A percentile compares a stretch with the other conserved stretches of the same genome.
phyloP scores from a whole-genome alignment of 2,797 vertebrate species.

The Phataginus tricuspis region DNA sequence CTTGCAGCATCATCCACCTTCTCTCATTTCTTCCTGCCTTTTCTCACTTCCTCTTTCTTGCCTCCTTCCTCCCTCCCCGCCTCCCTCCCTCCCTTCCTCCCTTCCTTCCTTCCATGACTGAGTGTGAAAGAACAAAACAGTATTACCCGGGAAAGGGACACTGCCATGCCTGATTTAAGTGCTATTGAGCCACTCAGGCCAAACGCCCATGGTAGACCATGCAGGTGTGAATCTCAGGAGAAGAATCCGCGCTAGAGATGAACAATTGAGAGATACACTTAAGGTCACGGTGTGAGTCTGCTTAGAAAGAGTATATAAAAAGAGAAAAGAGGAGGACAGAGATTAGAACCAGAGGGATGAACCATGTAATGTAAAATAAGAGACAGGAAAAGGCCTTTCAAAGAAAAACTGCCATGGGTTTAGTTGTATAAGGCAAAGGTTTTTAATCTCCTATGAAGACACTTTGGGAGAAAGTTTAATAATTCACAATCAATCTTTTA shows the following conservation, averaged over 20 bases:
- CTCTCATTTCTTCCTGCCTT: not conserved
- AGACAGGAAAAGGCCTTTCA: not conserved
- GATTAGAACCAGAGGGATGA: not conserved
- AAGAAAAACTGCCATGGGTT: not conserved
- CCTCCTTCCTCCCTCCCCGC: no score
- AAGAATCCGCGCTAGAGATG: not conserved
- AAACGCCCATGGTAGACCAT: not conserved
- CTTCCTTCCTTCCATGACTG: not conserved
- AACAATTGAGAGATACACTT: not conserved
- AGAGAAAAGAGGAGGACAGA: not conserved
- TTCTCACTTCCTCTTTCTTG: no score
- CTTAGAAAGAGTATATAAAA: not conserved
- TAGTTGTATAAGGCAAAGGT: not conserved
- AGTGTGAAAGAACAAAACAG: conserved; percentile 13
- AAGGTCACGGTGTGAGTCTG: not conserved
- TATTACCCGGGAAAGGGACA: not conserved
- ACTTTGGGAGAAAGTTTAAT: conserved; percentile 38
- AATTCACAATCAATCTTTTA: not conserved
- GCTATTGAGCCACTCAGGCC: not conserved
- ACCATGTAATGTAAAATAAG: not conserved
- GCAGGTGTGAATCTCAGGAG: not conserved
- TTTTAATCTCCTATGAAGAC: conserved; percentile 1
- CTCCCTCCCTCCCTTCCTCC: no score
- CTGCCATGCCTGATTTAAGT: not conserved
- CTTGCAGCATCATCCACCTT: not conserved